Base-by-base conservation (phyloP, 2,113 vertebrate genomes). In the Rafetus swinhoei region DNA sequence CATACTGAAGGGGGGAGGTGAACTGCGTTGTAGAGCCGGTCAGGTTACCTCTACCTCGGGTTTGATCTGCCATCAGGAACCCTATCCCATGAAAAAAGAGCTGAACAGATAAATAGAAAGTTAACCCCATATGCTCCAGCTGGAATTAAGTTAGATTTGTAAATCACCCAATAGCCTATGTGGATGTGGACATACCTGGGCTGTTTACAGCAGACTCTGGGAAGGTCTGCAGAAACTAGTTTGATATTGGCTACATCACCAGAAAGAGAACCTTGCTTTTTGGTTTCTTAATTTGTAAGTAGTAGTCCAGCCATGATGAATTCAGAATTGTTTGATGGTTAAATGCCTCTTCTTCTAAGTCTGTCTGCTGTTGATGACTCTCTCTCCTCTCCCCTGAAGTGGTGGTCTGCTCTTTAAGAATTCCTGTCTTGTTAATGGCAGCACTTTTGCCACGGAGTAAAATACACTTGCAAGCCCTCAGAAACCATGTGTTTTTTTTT, bases 11-110 rank as follows among this genome's bases (percentile, higher is more conserved):
- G 74, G 72, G 13, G 74, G 22, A 50, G 74, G 13, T 50, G 69
- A 72, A 69, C 6, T 57, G 14, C 1, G 1, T 14, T 79, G 65
- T 0, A 0, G 69, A 79, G 56, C 0, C 0, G 32, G 32, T 81
- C 77, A 16, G 0, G 0, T 81, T 91, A 65, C 15, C 7, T 32
- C 18, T 9, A 35, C 65, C 65, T 72, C 18, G 55, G 0, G 2
- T 84, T 65, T 50, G 59, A 9, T 39, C 27, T 15, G 12, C 81
- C 81, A 3, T 76, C 57, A 2, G 74, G 0, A 52, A 87, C 25
- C 4, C 27, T 39, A 1, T 50, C 55, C 57, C 0, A 4, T 82
- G n/a, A 62, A 53, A 25, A 12, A 59, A 27, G 45, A 45, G 54
- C 85, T 32, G 69, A 39, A 5, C 21, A 27, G 87, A 86, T 4